Evolutionary conservation across 2,888 invertebrate genomes (phyloP), one percentile per base, ranked within the genome.

Genomic region (Sphinx pinastri): DNA sequence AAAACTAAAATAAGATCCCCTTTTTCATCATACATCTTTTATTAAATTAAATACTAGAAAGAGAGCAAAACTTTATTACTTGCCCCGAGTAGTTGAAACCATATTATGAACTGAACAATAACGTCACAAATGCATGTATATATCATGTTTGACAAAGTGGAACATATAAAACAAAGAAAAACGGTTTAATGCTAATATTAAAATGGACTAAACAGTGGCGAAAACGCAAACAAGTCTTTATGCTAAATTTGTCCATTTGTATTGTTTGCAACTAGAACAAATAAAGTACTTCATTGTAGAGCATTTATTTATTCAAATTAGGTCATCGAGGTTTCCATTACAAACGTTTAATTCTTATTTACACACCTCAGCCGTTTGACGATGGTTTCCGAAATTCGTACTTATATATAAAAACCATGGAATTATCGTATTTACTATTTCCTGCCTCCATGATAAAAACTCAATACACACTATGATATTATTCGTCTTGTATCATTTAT

Each of bases 151-250:
- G 60, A 49, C 47, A 47, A 47, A 63, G 16, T 19, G 11, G 16
- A 45, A 47, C 19, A 47, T 12, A 63, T 45, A 47, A 47, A 16
- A 16, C 12, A 45, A 38, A 47, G n/a, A 47, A 11, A 47, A 55
- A 55, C 54, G 16, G 7, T 16, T 55, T 10, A 7, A 59, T 47
- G 13, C 58, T 60, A 14, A 16, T 60, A 45, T 60, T 45, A 4
- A 11, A 60, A 45, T 14, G n/a, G 45, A 45, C 60, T 4, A 60
- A 60, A 63, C 47, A 63, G 16, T 63, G 16, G 47, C 47, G 47
- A 47, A 63, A 63, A 63, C 60, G 47, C 60, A 16, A 59, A 59
- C 25, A 13, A 57, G 25, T 57, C 57, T 57, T 57, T 25, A 57
- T 57, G 57, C 12, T 25, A 13, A 57, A 57, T 57, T 13, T 11